These are phyloP conservation scores for Drosophila hydei DNA, from an alignment of 1,140 invertebrate genomes.

Conservation along the genomic window DNA sequence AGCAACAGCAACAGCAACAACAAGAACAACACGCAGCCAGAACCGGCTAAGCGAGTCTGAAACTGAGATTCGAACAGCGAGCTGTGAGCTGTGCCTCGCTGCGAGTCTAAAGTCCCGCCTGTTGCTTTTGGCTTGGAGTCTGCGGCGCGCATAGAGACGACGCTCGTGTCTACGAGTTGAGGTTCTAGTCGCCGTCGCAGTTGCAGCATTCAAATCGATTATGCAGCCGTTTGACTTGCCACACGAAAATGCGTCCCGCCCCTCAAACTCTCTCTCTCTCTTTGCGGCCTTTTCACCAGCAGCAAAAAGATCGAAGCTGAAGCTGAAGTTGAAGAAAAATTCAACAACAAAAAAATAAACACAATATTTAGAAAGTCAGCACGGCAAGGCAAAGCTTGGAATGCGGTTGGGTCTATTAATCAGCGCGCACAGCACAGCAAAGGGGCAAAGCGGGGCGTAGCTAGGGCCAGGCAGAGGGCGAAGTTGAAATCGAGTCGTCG, in stretches of 20 bases:
- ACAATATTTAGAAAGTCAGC: slow-evolving; percentile 79
- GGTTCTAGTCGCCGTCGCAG: slow-evolving; percentile 21
- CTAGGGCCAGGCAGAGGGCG: slow-evolving; percentile 49
- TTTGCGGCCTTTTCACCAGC: slow-evolving; percentile 43
- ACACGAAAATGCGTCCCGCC: slow-evolving; percentile 47
- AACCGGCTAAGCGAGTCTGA: slow-evolving; percentile 74
- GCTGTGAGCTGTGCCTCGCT: slow-evolving; percentile 4
- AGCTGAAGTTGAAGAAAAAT: slow-evolving; percentile 18
- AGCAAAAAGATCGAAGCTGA: slow-evolving; percentile 29
- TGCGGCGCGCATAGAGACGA: slow-evolving; percentile 33
- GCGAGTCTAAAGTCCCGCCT: slow-evolving; percentile 14
- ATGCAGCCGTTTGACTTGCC: slow-evolving; percentile 56
- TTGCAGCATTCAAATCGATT: slow-evolving; percentile 72
- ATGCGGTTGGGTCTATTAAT: slow-evolving; percentile 80
- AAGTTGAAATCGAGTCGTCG: slow-evolving; percentile 41
- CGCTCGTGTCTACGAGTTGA: slow-evolving; percentile 12
- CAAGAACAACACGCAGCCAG: slow-evolving; percentile 51
- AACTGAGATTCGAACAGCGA: slow-evolving; percentile 26
- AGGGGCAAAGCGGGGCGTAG: neutral
- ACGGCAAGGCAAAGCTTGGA: slow-evolving; percentile 62
- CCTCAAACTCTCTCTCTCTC: slow-evolving; percentile 8
- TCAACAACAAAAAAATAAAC: slow-evolving; percentile 45
- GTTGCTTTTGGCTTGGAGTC: slow-evolving; percentile 33
- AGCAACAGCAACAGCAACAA: slow-evolving; percentile 52
- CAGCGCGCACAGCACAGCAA: slow-evolving; percentile 54